Evolutionary conservation across 1,140 invertebrate genomes (phyloP).

Genomic region (Atta colombica): DNA sequence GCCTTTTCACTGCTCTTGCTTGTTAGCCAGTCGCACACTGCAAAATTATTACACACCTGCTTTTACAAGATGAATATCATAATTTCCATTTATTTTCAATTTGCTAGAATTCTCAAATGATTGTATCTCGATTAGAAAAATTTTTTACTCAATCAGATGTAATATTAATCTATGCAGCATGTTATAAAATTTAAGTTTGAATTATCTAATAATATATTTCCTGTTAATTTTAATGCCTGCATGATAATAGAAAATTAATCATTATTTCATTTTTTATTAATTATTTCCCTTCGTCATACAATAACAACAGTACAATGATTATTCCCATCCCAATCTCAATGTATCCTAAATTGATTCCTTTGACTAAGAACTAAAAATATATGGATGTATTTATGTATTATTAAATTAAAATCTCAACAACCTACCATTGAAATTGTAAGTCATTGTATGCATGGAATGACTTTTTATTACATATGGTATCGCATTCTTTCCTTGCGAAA

Average conservation of each 20-base stretch:
- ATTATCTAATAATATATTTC: background rate
- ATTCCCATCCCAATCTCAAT: background rate
- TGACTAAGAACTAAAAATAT: background rate
- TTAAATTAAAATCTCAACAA: background rate
- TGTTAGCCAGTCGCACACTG: background rate
- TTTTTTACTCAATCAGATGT: background rate
- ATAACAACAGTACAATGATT: background rate
- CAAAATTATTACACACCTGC: background rate
- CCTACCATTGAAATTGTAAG: background rate
- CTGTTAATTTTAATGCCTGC: slow-evolving; percentile 6
- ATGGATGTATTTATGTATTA: background rate
- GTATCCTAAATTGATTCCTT: background rate
- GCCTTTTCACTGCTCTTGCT: slow-evolving; percentile 26
- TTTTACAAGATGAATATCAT: background rate
- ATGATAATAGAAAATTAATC: background rate
- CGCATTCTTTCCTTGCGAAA: slow-evolving; percentile 30
- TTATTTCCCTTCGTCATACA: background rate
- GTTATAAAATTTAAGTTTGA: background rate
- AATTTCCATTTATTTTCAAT: background rate
- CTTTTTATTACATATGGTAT: background rate
- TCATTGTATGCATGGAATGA: background rate
- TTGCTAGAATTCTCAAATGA: background rate
- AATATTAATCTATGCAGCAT: slow-evolving; percentile 6
- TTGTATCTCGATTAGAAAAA: background rate
- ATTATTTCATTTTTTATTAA: background rate